Percentiles rank a stretch among this genome's conserved stretches.
Conservation (phyloP, 2,888 invertebrate genomes). For the Cotesia congregata region DNA sequence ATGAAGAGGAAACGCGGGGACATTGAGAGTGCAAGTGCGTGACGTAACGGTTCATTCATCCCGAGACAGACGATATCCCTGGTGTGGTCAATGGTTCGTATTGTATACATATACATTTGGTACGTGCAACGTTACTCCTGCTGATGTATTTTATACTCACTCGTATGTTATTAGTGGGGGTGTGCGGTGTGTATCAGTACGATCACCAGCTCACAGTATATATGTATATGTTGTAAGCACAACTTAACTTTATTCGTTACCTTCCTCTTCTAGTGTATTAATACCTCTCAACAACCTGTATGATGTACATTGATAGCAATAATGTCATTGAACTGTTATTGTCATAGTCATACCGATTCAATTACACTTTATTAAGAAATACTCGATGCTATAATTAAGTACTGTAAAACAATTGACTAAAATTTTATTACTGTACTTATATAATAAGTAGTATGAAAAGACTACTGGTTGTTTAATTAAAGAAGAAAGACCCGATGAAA, state of each 20-base stretch:
- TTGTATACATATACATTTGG: slow-evolving; percentile 47
- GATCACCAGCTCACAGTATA: not conserved
- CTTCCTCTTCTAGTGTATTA: not conserved
- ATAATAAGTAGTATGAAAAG: too few species aligned
- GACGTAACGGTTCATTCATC: slow-evolving; percentile 69
- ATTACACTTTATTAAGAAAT: not conserved
- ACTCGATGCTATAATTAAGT: too few species aligned
- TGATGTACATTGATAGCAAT: not conserved
- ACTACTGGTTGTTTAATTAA: too few species aligned
- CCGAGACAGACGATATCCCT: slow-evolving; percentile 67
- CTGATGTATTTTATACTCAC: slow-evolving; percentile 27
- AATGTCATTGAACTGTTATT: not conserved
- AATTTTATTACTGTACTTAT: too few species aligned
- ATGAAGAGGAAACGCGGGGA: slow-evolving; percentile 51
- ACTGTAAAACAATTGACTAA: too few species aligned
- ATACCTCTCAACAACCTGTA: not conserved
- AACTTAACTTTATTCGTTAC: not conserved
- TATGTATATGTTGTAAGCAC: not conserved
- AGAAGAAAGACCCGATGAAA: not conserved
- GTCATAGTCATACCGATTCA: not conserved
- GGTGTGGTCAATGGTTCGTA: slow-evolving; percentile 64
- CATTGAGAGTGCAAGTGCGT: slow-evolving; percentile 66
- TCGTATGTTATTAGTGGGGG: not conserved
- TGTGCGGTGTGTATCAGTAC: not conserved
- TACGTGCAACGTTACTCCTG: slow-evolving; percentile 8